Percentiles rank a stretch among this genome's conserved stretches.
phyloP scores from a whole-genome alignment of 2,888 invertebrate genomes.

The Orthosia gracilis region DNA sequence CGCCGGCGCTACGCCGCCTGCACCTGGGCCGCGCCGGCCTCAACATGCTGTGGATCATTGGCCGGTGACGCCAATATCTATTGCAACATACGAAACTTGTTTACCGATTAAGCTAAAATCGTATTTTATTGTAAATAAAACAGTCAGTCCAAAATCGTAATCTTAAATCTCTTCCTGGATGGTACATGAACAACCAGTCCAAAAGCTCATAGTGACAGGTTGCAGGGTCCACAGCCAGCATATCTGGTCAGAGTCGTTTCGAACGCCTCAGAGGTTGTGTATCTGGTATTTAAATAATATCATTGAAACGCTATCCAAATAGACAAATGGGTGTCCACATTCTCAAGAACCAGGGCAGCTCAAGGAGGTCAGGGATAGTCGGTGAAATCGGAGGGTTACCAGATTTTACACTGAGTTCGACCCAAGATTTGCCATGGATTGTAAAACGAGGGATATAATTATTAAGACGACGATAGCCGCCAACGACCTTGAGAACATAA shows the following conservation, averaged over 20 bases:
- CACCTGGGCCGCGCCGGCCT: constrained; percentile 89
- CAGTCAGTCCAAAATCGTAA: neutral
- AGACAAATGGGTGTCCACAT: too few relatives aligned
- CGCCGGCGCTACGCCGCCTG: constrained; percentile 65
- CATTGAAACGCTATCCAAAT: too few relatives aligned
- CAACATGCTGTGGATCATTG: constrained; percentile 96
- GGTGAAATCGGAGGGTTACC: too few relatives aligned
- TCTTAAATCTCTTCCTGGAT: neutral
- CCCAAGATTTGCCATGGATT: too few relatives aligned
- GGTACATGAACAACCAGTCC: neutral
- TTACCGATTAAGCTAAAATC: neutral
- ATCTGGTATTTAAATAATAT: too few relatives aligned
- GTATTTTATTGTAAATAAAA: constrained; percentile 41
- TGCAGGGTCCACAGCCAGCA: neutral
- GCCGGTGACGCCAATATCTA: constrained; percentile 76
- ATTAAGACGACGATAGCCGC: too few relatives aligned
- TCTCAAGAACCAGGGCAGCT: too few relatives aligned
- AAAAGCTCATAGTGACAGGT: neutral
- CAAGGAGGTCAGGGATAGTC: too few relatives aligned
- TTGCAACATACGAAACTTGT: neutral
- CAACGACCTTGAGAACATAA: too few relatives aligned
- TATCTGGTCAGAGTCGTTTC: neutral
- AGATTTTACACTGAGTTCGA: too few relatives aligned
- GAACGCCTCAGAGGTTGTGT: too few relatives aligned
- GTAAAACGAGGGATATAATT: too few relatives aligned